Conservation (phyloP, 2,797 vertebrate genomes). For the Pitangus sulphuratus region DNA sequence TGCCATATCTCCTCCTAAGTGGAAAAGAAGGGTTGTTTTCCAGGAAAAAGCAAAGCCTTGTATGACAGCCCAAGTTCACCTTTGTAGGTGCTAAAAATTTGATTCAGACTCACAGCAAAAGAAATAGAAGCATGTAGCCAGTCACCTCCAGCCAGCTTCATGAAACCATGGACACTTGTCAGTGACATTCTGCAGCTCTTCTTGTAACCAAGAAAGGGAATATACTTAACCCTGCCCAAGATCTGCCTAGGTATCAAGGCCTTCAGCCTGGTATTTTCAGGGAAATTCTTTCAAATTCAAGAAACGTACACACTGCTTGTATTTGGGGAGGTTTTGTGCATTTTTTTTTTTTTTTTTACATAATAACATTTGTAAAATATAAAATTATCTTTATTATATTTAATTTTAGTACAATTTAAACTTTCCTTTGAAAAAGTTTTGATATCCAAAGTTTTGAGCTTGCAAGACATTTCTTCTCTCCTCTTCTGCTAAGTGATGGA, state of each 20-base stretch:
- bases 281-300: background rate
- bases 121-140: background rate
- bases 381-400: background rate
- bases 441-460: background rate
- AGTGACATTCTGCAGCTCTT: background rate
- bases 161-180: background rate
- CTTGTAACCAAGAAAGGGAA: background rate
- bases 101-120: background rate
- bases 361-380: background rate
- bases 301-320: background rate
- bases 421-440: background rate
- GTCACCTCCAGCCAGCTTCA: background rate
- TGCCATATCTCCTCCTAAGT: background rate
- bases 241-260: background rate
- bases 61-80: background rate
- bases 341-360: background rate
- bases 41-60: background rate
- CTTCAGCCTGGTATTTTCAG: background rate
- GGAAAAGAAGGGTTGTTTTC: rapidly evolving
- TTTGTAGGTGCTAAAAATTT: background rate
- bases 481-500: background rate
- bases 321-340: background rate
- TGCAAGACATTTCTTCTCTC: background rate
- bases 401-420: background rate
- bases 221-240: background rate